Conservation (phyloP, 2,113 vertebrate genomes). For the Alces alces region DNA sequence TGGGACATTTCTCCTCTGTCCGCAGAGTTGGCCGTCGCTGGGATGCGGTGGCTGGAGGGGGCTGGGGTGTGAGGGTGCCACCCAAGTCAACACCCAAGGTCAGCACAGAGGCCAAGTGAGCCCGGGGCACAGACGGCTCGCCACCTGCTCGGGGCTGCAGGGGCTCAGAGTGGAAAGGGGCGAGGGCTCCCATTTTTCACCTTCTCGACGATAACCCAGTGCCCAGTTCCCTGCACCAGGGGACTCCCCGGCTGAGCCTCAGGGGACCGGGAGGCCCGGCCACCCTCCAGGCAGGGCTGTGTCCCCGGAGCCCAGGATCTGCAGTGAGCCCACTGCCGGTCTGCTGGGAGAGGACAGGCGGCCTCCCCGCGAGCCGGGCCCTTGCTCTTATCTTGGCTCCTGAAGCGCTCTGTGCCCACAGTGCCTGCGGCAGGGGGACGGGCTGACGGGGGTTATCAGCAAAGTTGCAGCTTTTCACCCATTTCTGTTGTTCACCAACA, state of each 20-base stretch:
- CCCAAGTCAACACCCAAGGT: neutral
- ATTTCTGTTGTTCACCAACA: neutral
- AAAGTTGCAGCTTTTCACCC: neutral
- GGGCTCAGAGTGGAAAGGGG: neutral
- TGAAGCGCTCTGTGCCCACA: neutral
- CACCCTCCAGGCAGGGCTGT: neutral
- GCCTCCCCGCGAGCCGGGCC: neutral
- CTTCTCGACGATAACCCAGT: accelerated
- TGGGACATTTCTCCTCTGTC: neutral
- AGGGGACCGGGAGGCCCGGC: neutral
- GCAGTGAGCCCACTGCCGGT: accelerated
- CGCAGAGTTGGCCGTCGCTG: accelerated
- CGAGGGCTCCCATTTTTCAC: accelerated
- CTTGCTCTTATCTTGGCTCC: neutral
- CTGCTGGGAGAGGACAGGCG: neutral
- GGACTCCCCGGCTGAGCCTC: neutral
- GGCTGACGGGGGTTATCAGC: neutral
- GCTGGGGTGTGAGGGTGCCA: too few species aligned
- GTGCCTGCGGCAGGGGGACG: accelerated
- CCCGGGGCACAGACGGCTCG: accelerated
- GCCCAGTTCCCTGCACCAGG: accelerated
- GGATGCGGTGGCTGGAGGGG: too few species aligned
- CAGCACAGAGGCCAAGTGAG: neutral
- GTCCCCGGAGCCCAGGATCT: neutral
- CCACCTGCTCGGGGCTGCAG: accelerated